These are phyloP conservation scores for Vultur gryphus DNA, from an alignment of 2,797 vertebrate genomes.

Conservation along the genomic window DNA sequence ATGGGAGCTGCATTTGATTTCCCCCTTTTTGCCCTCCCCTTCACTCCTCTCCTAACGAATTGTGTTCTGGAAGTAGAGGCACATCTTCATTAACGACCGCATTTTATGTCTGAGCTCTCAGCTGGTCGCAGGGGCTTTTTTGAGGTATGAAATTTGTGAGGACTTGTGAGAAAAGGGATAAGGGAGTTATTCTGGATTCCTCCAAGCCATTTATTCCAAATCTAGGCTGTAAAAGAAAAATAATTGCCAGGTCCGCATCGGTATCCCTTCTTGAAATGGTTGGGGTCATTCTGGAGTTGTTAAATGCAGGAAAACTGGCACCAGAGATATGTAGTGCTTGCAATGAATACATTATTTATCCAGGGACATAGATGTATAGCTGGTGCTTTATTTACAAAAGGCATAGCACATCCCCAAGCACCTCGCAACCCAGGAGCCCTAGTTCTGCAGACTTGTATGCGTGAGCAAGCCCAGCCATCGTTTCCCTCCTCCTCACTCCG, in stretches of 20 bases:
- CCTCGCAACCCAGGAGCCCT: not conserved
- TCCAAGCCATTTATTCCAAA: not conserved
- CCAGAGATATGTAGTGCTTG: not conserved
- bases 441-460: not conserved
- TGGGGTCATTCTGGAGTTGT: not conserved
- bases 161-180: not conserved
- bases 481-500: not conserved
- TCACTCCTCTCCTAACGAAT: slow-evolving; percentile 12
- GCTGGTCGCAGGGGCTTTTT: not conserved
- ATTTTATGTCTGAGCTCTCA: not conserved
- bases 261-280: not conserved
- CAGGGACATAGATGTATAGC: not conserved
- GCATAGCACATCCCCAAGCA: not conserved
- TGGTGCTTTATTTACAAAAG: not conserved
- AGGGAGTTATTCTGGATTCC: not conserved
- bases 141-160: not conserved
- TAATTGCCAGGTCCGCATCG: fast-evolving
- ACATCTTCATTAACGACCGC: not conserved
- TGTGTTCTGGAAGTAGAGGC: not conserved
- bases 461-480: not conserved
- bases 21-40: not conserved
- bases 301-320: not conserved
- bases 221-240: slow-evolving; percentile 10
- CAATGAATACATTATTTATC: not conserved
- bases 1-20: not conserved